Conservation (phyloP, 2,888 invertebrate species). For the Tetanocera ferruginea region DNA sequence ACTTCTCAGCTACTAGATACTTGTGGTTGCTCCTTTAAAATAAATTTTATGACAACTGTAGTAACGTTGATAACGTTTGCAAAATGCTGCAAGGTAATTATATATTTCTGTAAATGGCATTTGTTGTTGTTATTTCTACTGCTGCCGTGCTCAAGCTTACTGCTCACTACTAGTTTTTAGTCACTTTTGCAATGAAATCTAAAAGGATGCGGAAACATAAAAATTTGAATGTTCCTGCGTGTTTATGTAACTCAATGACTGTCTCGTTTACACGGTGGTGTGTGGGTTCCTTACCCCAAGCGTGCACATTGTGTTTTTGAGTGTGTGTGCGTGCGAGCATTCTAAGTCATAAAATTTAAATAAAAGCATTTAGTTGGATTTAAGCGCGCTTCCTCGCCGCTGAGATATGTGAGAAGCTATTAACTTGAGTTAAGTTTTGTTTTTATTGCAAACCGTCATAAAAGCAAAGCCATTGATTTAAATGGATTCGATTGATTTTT, state of each 20-base stretch:
- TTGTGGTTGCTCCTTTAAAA: not conserved
- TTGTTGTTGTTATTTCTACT: not conserved
- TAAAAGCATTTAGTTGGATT: conserved; percentile 34
- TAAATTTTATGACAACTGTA: not conserved
- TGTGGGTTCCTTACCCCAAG: no score
- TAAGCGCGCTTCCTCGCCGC: not conserved
- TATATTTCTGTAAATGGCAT: conserved; percentile 7
- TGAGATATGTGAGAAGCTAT: conserved; percentile 14
- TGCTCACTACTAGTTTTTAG: not conserved
- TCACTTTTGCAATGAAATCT: not conserved
- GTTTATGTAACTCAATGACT: not conserved
- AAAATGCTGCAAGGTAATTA: conserved; percentile 16
- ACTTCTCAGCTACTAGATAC: not conserved
- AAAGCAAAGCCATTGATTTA: conserved; percentile 25
- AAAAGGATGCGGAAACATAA: conserved; percentile 10
- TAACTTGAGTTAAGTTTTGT: conserved; percentile 28
- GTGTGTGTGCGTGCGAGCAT: not conserved
- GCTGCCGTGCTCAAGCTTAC: not conserved
- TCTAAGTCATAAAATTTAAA: conserved; percentile 36
- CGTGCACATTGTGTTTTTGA: no score
- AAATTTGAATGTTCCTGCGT: conserved; percentile 20
- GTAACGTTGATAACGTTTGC: not conserved
- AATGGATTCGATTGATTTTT: conserved; percentile 32
- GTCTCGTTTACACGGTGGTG: no score
- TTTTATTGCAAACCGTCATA: conserved; percentile 24